A percentile compares a stretch with the other conserved stretches of the same genome.
phyloP scores from a whole-genome alignment of 1,140 invertebrate species.

The Colletes gigas region DNA sequence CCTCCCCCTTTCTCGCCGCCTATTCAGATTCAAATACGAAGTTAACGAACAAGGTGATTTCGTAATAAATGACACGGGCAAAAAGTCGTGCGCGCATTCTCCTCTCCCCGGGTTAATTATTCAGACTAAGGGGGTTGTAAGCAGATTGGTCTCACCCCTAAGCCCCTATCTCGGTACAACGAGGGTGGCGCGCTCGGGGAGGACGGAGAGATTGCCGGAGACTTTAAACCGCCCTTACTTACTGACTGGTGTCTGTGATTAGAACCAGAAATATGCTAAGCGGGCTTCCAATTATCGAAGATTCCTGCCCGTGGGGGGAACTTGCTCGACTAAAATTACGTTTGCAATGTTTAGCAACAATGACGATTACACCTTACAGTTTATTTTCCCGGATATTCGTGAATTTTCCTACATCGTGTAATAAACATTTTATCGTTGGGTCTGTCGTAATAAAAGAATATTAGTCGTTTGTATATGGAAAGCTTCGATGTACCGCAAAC shows the following conservation, averaged over 20 bases:
- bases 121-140: conserved; percentile 80
- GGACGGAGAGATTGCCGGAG: conserved; percentile 66
- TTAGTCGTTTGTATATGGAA: neutral
- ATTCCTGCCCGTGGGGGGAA: conserved; percentile 53
- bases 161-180: conserved; percentile 72
- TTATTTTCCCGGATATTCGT: too few relatives aligned
- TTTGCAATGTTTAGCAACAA: neutral
- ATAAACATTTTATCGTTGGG: too few relatives aligned
- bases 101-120: conserved; percentile 78
- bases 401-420: neutral
- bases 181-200: conserved; percentile 68
- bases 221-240: conserved; percentile 73
- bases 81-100: conserved; percentile 72
- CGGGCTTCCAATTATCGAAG: conserved; percentile 73
- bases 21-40: conserved; percentile 73
- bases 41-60: conserved; percentile 75
- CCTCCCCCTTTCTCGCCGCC: conserved; percentile 37
- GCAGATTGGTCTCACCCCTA: conserved; percentile 79
- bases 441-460: neutral
- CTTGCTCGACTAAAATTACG: neutral
- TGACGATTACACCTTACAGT: neutral
- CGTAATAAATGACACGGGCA: conserved; percentile 76
- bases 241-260: conserved; percentile 74
- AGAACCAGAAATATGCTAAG: conserved; percentile 77
- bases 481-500: neutral